Percentiles rank a stretch among this genome's conserved stretches.
Conservation (phyloP, 2,888 invertebrate species). For the Pollenia griseotomentosa region DNA sequence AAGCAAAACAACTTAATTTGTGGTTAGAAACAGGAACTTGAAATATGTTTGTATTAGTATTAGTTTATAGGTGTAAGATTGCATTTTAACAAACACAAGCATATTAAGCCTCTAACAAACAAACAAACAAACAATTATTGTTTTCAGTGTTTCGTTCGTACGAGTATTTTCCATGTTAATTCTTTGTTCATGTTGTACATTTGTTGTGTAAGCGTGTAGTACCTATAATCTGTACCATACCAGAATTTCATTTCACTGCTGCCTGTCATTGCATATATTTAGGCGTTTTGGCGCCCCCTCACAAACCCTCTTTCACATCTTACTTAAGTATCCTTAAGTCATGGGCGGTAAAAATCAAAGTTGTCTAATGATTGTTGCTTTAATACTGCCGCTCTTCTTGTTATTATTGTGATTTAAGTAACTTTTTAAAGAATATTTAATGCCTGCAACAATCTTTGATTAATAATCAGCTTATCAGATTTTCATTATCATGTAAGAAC, state of each 20-base stretch:
- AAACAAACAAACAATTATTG: constrained; percentile 4
- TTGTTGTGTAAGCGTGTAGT: constrained; percentile 12
- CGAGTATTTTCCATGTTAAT: constrained; percentile 10
- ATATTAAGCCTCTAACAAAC: constrained; percentile 27
- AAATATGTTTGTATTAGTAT: not conserved
- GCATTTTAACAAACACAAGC: constrained; percentile 24
- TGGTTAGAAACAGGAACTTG: constrained; percentile 4
- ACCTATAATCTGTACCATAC: not conserved
- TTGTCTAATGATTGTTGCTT: constrained; percentile 15
- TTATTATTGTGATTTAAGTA: not conserved
- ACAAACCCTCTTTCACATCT: not conserved
- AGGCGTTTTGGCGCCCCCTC: not conserved
- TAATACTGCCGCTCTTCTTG: not conserved
- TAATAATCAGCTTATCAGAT: too few species aligned
- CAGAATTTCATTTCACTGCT: not conserved
- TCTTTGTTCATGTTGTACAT: not conserved
- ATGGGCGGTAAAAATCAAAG: constrained; percentile 16
- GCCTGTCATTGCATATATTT: not conserved
- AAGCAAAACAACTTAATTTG: constrained; percentile 30
- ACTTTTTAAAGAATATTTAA: not conserved
- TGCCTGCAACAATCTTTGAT: not conserved
- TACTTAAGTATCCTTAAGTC: not conserved
- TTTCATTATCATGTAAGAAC: too few species aligned
- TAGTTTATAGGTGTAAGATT: constrained; percentile 25
- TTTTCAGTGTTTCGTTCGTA: not conserved